phyloP scores from a whole-genome alignment of 2,113 vertebrate species.

The Oceanodroma tethys region DNA sequence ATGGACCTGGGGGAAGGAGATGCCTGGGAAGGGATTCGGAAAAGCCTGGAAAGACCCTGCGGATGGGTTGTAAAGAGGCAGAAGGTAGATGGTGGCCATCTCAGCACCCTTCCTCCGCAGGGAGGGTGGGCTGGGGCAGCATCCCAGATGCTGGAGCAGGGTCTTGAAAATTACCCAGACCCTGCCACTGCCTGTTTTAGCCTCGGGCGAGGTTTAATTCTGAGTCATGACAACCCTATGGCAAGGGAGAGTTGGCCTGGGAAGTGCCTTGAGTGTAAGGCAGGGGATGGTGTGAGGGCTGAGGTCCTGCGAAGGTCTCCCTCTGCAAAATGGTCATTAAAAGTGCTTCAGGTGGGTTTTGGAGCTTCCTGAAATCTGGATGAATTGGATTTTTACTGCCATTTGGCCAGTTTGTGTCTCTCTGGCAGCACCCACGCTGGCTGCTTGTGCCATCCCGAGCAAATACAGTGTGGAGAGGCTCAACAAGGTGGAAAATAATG shows the following conservation, averaged over 20 bases:
- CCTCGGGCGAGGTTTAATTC: background rate
- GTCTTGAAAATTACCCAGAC: background rate
- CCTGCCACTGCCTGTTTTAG: background rate
- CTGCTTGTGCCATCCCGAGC: too few relatives aligned
- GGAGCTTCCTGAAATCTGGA: background rate
- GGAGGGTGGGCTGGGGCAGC: background rate
- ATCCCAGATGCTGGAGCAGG: background rate
- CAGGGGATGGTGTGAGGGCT: background rate
- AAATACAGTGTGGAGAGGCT: background rate
- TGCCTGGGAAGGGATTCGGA: background rate
- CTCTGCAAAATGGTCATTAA: background rate
- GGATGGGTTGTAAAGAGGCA: background rate
- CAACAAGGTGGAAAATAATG: background rate
- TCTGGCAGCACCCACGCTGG: background rate
- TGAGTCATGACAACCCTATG: background rate
- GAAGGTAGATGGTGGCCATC: background rate
- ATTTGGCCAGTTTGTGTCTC: background rate
- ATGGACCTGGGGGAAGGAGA: background rate
- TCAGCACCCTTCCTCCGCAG: background rate
- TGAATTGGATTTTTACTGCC: background rate
- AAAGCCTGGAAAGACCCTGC: background rate
- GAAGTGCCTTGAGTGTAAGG: background rate
- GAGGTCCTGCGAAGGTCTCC: background rate
- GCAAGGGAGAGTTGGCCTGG: background rate
- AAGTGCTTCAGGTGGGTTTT: background rate